Base-by-base conservation (phyloP, 2,888 invertebrate species). In the Lepidonotus clava region DNA sequence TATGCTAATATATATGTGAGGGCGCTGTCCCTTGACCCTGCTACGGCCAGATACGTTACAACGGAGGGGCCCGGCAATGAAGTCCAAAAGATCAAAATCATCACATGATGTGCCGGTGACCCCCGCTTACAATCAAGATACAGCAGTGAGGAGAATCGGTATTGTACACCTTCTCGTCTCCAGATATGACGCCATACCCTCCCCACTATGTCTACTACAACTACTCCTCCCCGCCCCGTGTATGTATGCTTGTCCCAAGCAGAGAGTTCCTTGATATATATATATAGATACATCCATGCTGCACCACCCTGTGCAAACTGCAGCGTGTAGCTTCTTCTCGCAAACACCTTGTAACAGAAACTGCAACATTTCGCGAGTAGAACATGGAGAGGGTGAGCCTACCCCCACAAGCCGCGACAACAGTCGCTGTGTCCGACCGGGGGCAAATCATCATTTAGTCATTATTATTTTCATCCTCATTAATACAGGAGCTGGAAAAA, bases 41-140 rank as follows among this genome's bases (percentile, higher is more conserved):
- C 34, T n/a, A n/a, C 28, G 67, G 38, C 14, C 71, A 34, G 11
- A 34, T 71, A 71, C 1, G 71, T 71, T n/a, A 71, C 36, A 38
- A 34, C 71, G 32, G 28, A 71, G 71, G 11, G 61, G 28, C 36
- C 36, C 40, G 76, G 4, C n/a, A 24, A 34, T 76, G 76, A 4
- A 76, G 28, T 40, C 76, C 14, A 76, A 36, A 11, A 51, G 14
- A 51, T 51, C 51, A 51, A 14, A 11, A 51, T 51, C 76, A 76
- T 76, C 76, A 76, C 76, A 76, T 76, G 40, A 76, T 36, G 76
- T 38, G 24, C 24, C 8, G 61, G 61, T 11, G 61, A 32, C 61
- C 61, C 5, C 61, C 28, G n/a, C 11, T n/a, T 61, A 61, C 61
- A 61, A 61, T 61, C 61, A 61, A n/a, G 28, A 28, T 61, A 61